Percentiles rank a stretch among this genome's conserved stretches.
phyloP scores from a whole-genome alignment of 2,888 invertebrate genomes.

The Bursaphelenchus okinawaensis region DNA sequence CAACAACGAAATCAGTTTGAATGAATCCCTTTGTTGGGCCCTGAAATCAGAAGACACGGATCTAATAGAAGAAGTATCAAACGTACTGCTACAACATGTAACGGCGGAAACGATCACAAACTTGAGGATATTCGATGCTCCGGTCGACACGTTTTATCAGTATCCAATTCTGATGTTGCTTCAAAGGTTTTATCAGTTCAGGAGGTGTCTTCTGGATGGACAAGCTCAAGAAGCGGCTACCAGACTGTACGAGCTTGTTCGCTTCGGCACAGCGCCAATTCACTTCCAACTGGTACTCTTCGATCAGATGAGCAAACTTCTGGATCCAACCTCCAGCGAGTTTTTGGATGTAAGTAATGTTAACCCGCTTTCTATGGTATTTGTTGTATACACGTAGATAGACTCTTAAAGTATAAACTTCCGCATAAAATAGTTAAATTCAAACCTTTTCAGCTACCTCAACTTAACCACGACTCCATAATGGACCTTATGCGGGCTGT shows the following conservation, averaged over 20 bases:
- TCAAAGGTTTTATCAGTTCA: constrained; percentile 27
- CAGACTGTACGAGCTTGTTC: constrained; percentile 18
- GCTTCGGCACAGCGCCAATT: constrained; percentile 8
- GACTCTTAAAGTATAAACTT: no score
- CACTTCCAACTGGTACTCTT: constrained; percentile 9
- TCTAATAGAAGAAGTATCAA: constrained; percentile 6
- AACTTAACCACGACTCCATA: constrained; percentile 8
- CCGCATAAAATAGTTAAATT: no score
- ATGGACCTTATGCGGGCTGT: constrained; percentile 11
- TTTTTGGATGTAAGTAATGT: constrained; percentile 7
- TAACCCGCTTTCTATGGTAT: no score
- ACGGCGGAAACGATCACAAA: constrained; percentile 6
- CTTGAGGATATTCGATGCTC: constrained; percentile 24
- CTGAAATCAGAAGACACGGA: not conserved
- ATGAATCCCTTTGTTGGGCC: constrained; percentile 12
- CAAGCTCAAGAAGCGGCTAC: constrained; percentile 22
- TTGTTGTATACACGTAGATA: no score
- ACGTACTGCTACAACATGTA: not conserved
- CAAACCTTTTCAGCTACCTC: constrained; percentile 6
- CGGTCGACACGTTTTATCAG: constrained; percentile 16
- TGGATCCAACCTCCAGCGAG: constrained; percentile 1
- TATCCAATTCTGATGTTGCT: constrained; percentile 23
- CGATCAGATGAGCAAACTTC: constrained; percentile 13
- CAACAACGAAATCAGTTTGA: not conserved
- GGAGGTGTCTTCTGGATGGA: constrained; percentile 18